These are phyloP conservation scores for Napeogenes sylphis DNA, from an alignment of 2,888 invertebrate genomes.

Conservation along the genomic window DNA sequence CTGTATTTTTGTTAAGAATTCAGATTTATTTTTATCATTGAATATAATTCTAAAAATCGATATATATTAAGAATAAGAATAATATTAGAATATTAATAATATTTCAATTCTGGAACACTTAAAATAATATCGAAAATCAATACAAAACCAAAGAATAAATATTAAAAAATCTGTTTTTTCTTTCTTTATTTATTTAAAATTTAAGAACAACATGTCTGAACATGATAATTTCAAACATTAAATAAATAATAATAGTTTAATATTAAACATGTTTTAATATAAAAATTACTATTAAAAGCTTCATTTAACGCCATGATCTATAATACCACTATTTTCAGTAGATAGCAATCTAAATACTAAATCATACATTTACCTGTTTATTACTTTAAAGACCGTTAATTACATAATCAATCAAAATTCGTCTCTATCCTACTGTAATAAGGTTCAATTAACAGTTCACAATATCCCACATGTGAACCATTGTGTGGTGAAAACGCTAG, in stretches of 20 bases:
- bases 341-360: slow-evolving; percentile 24
- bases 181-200: no score
- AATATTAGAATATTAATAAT: no score
- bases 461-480: slow-evolving; percentile 43
- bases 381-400: slow-evolving; percentile 54
- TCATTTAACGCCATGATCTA: not conserved
- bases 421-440: slow-evolving; percentile 31
- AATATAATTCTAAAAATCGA: not conserved
- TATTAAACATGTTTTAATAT: no score
- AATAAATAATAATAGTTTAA: no score
- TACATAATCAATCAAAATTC: slow-evolving; percentile 26
- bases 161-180: no score
- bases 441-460: slow-evolving; percentile 31
- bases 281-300: no score
- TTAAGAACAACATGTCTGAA: no score
- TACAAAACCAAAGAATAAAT: no score
- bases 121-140: no score
- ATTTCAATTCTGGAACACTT: no score
- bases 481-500: slow-evolving; percentile 67
- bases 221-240: no score
- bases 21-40: not conserved
- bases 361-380: slow-evolving; percentile 28
- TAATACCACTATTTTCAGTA: not conserved
- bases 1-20: slow-evolving; percentile 18
- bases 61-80: no score